Base-by-base conservation (phyloP, 2,888 invertebrate genomes). In the Leucania comma region DNA sequence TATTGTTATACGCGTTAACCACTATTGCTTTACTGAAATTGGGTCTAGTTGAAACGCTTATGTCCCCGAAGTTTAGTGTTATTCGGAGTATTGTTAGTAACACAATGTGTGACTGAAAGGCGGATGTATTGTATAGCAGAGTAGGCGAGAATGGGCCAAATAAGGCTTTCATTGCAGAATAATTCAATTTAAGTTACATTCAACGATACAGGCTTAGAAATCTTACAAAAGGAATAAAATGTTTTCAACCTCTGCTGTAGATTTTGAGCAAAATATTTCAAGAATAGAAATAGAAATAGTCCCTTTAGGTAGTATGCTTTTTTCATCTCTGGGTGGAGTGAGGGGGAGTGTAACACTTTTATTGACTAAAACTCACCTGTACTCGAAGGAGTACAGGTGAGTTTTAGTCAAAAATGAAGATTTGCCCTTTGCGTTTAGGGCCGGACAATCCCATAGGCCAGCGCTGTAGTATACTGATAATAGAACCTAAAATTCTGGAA, bases 1-100 rank as follows among this genome's bases (percentile, higher is more conserved):
- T 63, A 88, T 88, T 88, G 87, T 87, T 75, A 65, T 72, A 72
- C 68, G 74, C 75, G 80, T 80, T 80, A 83, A 86, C 79, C 69
- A 66, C 79, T 78, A 83, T 86, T 80, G 78, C 78, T 73, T 80
- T 80, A 78, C 77, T 61, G 73, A 70, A 80, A 85, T 83, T 85
- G 83, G 85, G 70, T 73, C 73, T 83, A 80, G 81, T 78, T 74
- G 78, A 85, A n/a, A 82, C 77, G 75, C 65, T 82, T 76, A 83
- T 85, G 74, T 72, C 59, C 71, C 56, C 57, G 68, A 73, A 80
- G 75, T 85, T 85, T 85, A 82, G 75, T 80, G 64, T 79, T 79
- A 78, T 79, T 82, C 67, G 32, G 57, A 76, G 80, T 71, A 76
- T 84, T 83, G 82, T 76, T 70, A 29, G 24, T 54, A 63, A 61